phyloP scores from a whole-genome alignment of 2,888 invertebrate genomes.

The Hymenopus coronatus region DNA sequence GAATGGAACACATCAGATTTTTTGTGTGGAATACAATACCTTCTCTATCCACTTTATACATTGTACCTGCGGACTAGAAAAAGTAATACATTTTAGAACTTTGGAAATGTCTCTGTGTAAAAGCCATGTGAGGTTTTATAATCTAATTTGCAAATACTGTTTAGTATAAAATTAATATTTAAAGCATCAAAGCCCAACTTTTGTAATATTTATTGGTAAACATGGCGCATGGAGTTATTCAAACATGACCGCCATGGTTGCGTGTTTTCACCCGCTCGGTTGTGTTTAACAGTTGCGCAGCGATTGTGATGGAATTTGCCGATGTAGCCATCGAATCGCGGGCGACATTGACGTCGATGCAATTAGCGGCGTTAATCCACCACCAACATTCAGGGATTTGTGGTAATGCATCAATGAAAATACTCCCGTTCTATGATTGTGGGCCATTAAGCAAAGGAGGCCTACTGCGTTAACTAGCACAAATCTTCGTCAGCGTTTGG shows the following conservation, averaged over 20 bases:
- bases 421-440: not conserved
- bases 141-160: no score
- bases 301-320: no score
- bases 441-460: not conserved
- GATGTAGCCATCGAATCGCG: no score
- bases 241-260: not conserved
- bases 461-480: not conserved
- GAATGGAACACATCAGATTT: no score
- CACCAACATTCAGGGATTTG: not conserved
- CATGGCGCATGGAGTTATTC: not conserved
- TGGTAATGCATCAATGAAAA: not conserved
- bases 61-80: no score
- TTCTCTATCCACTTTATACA: no score
- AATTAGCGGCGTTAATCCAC: not conserved
- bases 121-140: no score
- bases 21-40: no score
- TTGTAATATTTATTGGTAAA: not conserved
- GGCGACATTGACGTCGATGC: not conserved
- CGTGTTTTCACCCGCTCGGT: not conserved
- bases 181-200: not conserved
- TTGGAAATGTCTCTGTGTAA: no score
- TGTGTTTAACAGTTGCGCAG: no score
- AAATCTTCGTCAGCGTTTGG: not conserved
- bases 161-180: not conserved
- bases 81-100: no score